Base-by-base conservation (phyloP, 1,140 invertebrate species). In the Holotrichia oblita region DNA sequence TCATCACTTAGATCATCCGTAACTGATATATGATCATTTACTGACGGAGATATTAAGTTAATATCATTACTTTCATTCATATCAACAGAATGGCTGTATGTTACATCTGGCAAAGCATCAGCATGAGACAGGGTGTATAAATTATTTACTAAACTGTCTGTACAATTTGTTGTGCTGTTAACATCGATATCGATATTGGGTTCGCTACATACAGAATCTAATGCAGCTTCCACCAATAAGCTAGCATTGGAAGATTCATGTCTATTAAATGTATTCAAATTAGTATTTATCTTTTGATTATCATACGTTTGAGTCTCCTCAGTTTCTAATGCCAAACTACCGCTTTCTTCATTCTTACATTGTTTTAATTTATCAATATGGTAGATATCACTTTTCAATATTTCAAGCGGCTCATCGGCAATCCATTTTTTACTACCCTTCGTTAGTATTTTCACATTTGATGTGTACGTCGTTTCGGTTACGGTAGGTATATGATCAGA, bases 401-500 rank as follows among this genome's bases (percentile, higher is more conserved):
- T 64, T 59, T 76, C 55, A 78, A 82, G 76, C 34, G 82, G 82
- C 75, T 84, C 77, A 83, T 91, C 89, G 14, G 88, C 89, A 40
- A 91, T 86, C 91, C 91, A 92, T 82, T 91, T 91, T 85, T 91
- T 91, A 76, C 89, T 90, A 17, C 89, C 89, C 86, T 92, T 92
- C 79, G 88, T 91, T 74, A 89, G 85, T 2, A 91, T 84, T 80
- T 86, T 86, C 59, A 81, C 79, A 40, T 79, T 83, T 34, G 81
- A 59, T n/a, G 79, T 73, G 79, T 80, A 81, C 34, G 27, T 79
- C 64, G 24, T 42, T 73, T 79, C 40, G 69, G 78, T 42, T 10
- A n/a, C 77, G 61, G 79, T 73, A 34, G 81, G 79, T 79, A 48
- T 82, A 42, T 73, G 55, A 77, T 79, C 79, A 40, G 81, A 81